Evolutionary conservation across 2,113 vertebrate genomes (phyloP).

Genomic region (Mesoclemmys tuberculata): DNA sequence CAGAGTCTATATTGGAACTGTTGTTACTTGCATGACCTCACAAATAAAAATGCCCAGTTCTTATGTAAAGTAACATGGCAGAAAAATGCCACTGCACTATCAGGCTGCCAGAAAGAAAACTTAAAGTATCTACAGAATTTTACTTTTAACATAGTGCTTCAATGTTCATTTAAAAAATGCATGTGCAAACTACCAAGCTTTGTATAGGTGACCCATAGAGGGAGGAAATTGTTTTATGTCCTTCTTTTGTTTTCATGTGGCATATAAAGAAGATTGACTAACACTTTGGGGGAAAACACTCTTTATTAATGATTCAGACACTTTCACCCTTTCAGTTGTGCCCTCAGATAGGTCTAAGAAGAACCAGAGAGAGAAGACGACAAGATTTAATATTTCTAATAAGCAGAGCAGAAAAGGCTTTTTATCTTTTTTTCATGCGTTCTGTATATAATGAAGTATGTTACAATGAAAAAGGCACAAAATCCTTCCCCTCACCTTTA

Average conservation of each 20-base stretch:
- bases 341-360: not conserved
- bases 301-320: not conserved
- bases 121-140: not conserved
- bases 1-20: not conserved
- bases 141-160: not conserved
- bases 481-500: not conserved
- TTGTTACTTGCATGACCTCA: not conserved
- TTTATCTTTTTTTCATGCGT: not conserved
- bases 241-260: not conserved
- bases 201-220: not conserved
- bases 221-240: not conserved
- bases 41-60: not conserved
- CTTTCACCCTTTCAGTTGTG: not conserved
- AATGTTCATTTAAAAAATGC: not conserved
- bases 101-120: not conserved
- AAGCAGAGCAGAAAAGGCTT: not conserved
- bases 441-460: not conserved
- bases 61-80: not conserved
- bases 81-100: not conserved
- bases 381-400: not conserved
- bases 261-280: not conserved
- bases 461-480: not conserved
- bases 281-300: not conserved
- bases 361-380: not conserved
- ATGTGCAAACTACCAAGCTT: not conserved